Conservation (phyloP, 2,113 vertebrate genomes). For the Aramus guarauna region DNA sequence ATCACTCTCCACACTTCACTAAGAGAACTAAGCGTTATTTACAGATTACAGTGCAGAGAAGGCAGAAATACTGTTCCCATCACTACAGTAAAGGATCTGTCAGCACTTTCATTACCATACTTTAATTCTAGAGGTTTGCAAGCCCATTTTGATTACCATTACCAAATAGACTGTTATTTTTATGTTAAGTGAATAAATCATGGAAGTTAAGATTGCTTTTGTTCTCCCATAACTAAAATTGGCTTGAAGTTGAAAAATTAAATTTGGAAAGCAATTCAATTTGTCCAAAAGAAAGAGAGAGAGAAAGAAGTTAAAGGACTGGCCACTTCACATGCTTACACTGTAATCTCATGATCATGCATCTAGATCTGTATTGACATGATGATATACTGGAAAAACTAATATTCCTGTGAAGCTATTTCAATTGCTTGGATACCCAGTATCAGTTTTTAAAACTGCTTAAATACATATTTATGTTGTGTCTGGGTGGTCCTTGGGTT, state of each 20-base stretch:
- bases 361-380: neutral
- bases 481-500: conserved; percentile 20
- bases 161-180: neutral
- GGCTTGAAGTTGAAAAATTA: neutral
- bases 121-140: conserved; percentile 28
- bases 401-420: neutral
- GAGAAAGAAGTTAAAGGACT: neutral
- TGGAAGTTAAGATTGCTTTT: neutral
- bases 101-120: neutral
- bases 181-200: conserved; percentile 29
- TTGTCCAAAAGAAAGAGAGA: neutral
- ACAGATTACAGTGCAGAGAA: neutral
- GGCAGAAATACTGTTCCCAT: conserved; percentile 23
- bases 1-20: neutral
- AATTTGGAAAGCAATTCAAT: neutral
- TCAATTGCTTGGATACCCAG: neutral
- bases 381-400: neutral
- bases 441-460: neutral
- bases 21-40: neutral
- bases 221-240: conserved; percentile 20
- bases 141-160: conserved; percentile 7
- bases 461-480: neutral
- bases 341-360: neutral
- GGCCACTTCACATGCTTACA: neutral
- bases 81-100: conserved; percentile 7